Evolutionary conservation across 2,113 vertebrate genomes (phyloP), one percentile per base, ranked within the genome.

Genomic region (Bos indicus): DNA sequence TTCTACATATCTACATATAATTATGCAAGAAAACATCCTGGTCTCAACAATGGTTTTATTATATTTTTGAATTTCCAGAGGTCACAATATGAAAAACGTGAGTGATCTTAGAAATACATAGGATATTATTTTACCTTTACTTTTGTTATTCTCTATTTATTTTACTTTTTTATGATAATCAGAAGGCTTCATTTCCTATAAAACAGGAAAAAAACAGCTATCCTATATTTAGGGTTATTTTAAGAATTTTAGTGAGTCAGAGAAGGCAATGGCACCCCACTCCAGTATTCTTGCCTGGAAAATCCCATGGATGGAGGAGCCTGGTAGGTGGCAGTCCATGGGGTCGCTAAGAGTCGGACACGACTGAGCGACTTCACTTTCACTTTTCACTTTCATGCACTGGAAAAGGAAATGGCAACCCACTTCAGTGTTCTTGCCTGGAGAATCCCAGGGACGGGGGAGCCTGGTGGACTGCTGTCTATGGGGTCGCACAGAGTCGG

Each of bases 1-100:
- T 91, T 84, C 54, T 87, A 60, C 2, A 40, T 74, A 74, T 52
- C 43, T 84, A 67, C 6, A 80, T 43, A 67, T 62, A 90, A 82
- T 94, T 83, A 90, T 56, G 46, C 77, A 94, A 94, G 81, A 54
- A 81, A 93, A 96, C 36, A 78, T 54, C 46, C 92, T 71, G 88
- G 14, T 84, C 51, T 88, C 43, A 88, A 78, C 30, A 83, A 30
- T 60, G 57, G 40, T 80, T 92, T 89, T 85, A 93, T 54, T 88
- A 23, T 54, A 62, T 83, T 87, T 96, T 82, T 60, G 3, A 81
- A 83, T 84, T 93, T 96, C 36, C 60, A 90, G 62, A 78, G n/a
- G n/a, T 56, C 74, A 96, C 71, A 8, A 71, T 30, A 89, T 54
- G 43, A 93, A 90, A 97, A 51, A 84, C 7, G 10, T 83, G 16